Percentiles rank a stretch among this genome's conserved stretches.
These are phyloP conservation scores for Eupithecia pulchellata DNA, from an alignment of 2,888 invertebrate genomes.

Conservation along the genomic window DNA sequence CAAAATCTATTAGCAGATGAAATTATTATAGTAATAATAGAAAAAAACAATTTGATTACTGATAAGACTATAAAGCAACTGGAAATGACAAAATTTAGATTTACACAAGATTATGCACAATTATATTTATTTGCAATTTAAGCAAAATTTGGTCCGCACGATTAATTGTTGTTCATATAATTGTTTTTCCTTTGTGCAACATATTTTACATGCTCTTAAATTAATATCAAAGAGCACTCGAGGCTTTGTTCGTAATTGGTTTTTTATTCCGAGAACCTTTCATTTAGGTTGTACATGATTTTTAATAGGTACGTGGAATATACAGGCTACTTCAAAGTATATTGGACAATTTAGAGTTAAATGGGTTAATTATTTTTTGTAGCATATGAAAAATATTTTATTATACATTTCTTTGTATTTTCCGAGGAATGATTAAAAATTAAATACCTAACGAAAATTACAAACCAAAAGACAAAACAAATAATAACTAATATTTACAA, in stretches of 20 bases:
- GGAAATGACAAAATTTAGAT: no score
- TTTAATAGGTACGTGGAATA: neutral
- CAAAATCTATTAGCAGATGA: no score
- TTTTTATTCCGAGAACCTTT: neutral
- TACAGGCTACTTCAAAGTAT: neutral
- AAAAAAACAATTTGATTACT: no score
- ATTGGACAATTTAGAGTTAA: neutral
- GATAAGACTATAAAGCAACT: no score
- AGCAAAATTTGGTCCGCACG: neutral
- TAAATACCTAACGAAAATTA: no score
- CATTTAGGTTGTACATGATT: neutral
- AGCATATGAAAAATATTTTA: neutral
- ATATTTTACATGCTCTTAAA: neutral
- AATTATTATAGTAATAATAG: no score
- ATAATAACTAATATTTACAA: no score
- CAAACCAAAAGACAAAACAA: no score
- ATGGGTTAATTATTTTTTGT: neutral
- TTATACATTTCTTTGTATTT: neutral
- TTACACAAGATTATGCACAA: no score
- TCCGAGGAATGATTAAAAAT: neutral
- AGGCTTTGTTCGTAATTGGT: neutral
- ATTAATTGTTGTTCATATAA: slow-evolving; percentile 1
- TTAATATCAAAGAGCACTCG: neutral
- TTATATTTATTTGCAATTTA: no score
- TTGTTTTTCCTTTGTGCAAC: neutral